Evolutionary conservation across 1,140 invertebrate species (phyloP).

Genomic region (Araneus ventricosus): DNA sequence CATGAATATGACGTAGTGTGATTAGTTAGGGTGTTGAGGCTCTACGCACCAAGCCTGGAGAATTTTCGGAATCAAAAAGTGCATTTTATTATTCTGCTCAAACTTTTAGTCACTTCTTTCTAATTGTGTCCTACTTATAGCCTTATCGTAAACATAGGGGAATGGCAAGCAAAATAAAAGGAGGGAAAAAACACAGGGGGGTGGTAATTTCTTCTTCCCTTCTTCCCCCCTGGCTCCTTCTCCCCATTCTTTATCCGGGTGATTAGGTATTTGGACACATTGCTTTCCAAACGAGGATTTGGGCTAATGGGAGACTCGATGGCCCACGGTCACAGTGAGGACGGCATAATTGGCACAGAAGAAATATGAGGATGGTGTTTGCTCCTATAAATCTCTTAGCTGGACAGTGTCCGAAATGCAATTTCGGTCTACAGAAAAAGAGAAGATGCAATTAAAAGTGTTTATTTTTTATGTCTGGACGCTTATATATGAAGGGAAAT

Average conservation of each 20-base stretch:
- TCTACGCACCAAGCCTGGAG: too few species aligned
- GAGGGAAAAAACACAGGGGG: neutral
- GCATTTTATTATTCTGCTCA: neutral
- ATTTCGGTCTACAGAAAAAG: neutral
- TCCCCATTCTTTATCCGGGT: conserved; percentile 28
- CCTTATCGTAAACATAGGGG: neutral
- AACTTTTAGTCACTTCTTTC: neutral
- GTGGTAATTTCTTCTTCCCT: neutral
- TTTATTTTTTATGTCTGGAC: neutral
- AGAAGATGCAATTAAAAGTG: neutral
- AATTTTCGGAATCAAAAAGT: too few species aligned
- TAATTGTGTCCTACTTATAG: neutral
- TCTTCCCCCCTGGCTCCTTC: too few species aligned
- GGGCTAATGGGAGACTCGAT: conserved; percentile 30
- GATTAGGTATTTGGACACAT: conserved; percentile 38
- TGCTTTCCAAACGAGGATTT: conserved; percentile 26
- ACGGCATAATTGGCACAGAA: neutral
- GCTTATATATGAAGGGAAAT: too few species aligned
- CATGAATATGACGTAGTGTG: too few species aligned
- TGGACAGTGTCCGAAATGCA: neutral
- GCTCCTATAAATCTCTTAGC: neutral
- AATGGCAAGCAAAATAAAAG: neutral
- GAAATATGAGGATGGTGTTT: neutral
- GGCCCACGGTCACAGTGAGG: neutral
- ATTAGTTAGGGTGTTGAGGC: too few species aligned